Conservation (phyloP, 2,888 invertebrate species). For the Auanema sp. region DNA sequence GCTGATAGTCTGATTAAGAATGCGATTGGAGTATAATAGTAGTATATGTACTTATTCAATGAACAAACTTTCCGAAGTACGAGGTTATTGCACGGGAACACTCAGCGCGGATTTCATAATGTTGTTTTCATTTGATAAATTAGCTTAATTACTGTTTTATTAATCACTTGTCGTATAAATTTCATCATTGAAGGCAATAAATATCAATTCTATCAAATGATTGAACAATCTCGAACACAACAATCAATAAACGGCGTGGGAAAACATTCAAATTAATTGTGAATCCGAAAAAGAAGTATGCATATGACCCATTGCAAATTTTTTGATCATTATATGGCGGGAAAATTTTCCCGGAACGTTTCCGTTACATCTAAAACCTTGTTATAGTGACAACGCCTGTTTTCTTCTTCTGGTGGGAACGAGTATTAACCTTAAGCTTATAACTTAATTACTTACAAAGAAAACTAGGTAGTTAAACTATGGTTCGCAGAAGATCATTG, state of each 20-base stretch:
- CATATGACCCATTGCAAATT: background rate
- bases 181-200: too few relatives aligned
- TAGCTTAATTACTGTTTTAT: background rate
- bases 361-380: background rate
- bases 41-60: background rate
- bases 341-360: background rate
- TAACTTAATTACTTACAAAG: too few relatives aligned
- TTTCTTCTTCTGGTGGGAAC: too few relatives aligned
- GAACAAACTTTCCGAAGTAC: too few relatives aligned
- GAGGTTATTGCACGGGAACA: too few relatives aligned
- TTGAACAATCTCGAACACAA: too few relatives aligned
- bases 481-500: background rate
- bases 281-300: background rate
- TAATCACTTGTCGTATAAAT: background rate
- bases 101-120: too few relatives aligned
- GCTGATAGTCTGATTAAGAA: too few relatives aligned
- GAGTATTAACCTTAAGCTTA: background rate
- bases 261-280: background rate
- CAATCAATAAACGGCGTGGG: too few relatives aligned
- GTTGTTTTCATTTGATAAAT: slow-evolving; percentile 2
- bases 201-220: too few relatives aligned
- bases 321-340: background rate
- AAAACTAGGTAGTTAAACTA: background rate
- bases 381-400: too few relatives aligned
- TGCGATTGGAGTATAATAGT: slow-evolving; percentile 14